Base-by-base conservation (phyloP, 2,797 vertebrate species). In the Poeciliopsis presidionis region DNA sequence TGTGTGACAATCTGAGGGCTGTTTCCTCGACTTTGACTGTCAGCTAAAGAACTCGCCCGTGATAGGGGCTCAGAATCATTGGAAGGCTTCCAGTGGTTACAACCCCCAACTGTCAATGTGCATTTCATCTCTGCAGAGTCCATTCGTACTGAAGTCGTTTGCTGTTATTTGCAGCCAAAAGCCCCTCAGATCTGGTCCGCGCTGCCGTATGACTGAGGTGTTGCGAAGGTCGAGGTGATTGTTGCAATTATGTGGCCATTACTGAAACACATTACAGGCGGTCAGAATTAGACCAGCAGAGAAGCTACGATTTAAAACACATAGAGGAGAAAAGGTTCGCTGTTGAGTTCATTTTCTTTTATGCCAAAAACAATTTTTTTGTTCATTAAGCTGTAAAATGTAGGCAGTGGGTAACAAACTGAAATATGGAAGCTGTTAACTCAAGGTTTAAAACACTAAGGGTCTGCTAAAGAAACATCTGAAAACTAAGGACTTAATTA, bases 21-120 rank as follows among this genome's bases (percentile, higher is more conserved):
- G 80, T 71, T 84, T 84, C 83, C 78, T 57, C 72, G 76, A 81
- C 83, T 90, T 87, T 88, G 84, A 90, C 86, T 92, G 90, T 92
- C 91, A 93, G 82, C 82, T 89, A 83, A 89, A 87, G 80, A 86
- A 85, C 79, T 71, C 49, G 83, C 77, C 85, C 80, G 81, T 86
- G 88, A 93, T 88, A 55, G 77, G 76, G 72, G 65, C 90, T 89
- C 82, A 80, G 80, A 90, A 90, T 86, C 25, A 76, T 86, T 91
- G 89, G 88, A 90, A 83, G 86, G 73, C 84, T 87, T 94, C 89
- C 90, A 90, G 92, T 87, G 86, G 90, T 88, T 87, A 79, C 87
- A 90, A 90, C 89, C 80, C 67, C 78, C 28, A 85, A 82, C 92
- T 92, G 93, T 93, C 93, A 90, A 80, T 87, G 87, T 82, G 83